phyloP scores from a whole-genome alignment of 1,140 invertebrate genomes.

The Alviniconcha marisindica region DNA sequence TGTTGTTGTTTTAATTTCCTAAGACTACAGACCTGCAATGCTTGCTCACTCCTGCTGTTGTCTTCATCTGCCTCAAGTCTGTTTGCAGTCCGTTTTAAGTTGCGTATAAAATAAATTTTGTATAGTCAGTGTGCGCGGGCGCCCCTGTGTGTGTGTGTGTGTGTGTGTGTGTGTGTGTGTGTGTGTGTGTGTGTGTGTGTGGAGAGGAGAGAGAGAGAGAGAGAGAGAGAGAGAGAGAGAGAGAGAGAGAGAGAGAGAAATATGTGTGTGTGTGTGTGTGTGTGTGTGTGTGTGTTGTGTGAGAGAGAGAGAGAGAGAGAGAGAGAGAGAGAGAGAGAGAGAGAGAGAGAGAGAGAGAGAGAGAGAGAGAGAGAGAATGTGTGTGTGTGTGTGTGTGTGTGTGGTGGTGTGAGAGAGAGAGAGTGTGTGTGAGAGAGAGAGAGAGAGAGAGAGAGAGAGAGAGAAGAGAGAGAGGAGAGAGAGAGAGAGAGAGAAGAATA shows the following conservation, averaged over 20 bases:
- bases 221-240: conserved; percentile 5
- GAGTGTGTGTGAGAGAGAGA: background rate
- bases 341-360: background rate
- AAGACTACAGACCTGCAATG: too few relatives aligned
- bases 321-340: conserved; percentile 10
- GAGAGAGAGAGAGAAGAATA: background rate
- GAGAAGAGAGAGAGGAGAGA: background rate
- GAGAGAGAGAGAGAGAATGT: background rate
- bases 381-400: background rate
- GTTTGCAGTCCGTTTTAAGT: too few relatives aligned
- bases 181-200: conserved; percentile 30
- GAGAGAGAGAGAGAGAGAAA: background rate
- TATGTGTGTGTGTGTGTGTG: background rate
- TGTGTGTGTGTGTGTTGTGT: background rate
- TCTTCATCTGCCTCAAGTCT: too few relatives aligned
- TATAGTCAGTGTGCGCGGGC: background rate
- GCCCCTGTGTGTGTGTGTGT: background rate
- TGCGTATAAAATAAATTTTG: too few relatives aligned
- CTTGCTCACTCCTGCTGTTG: background rate
- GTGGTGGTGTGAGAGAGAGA: conserved; percentile 1
- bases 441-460: background rate
- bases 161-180: conserved; percentile 23
- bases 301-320: background rate
- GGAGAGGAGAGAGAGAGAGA: background rate
- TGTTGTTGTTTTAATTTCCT: too few relatives aligned